Evolutionary conservation across 2,888 invertebrate species (phyloP).

Genomic region (Tanypteryx hageni): DNA sequence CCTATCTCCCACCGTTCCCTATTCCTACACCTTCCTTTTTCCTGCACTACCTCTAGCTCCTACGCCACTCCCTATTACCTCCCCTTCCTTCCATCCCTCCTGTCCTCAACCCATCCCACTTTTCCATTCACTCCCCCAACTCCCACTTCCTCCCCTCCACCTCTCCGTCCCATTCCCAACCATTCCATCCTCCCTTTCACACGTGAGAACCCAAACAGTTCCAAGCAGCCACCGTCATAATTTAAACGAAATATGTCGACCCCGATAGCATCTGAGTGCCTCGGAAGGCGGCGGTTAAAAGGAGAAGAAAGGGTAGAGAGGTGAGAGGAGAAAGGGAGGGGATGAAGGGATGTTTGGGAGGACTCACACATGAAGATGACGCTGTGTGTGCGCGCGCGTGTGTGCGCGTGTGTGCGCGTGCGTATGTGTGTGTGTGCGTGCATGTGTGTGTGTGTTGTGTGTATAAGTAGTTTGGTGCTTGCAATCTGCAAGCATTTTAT

Average conservation of each 20-base stretch:
- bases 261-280: conserved; percentile 61
- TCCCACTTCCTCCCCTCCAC: not conserved
- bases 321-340: not conserved
- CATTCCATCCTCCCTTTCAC: conserved; percentile 48
- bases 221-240: conserved; percentile 63
- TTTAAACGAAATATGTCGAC: conserved; percentile 64
- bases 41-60: not conserved
- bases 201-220: conserved; percentile 64
- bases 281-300: conserved; percentile 62
- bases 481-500: too few species aligned
- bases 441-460: too few species aligned
- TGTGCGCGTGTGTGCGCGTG: too few species aligned
- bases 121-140: not conserved
- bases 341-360: not conserved
- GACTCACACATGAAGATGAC: conserved; percentile 39
- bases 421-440: conserved; percentile 16
- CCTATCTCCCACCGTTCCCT: not conserved
- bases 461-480: too few species aligned
- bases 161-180: not conserved
- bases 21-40: not conserved
- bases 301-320: not conserved
- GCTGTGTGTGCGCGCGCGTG: not conserved
- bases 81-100: conserved; percentile 6
- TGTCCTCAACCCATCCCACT: not conserved
- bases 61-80: not conserved